Evolutionary conservation across 2,888 invertebrate genomes (phyloP).

Genomic region (Polydrusus pterygomalis): DNA sequence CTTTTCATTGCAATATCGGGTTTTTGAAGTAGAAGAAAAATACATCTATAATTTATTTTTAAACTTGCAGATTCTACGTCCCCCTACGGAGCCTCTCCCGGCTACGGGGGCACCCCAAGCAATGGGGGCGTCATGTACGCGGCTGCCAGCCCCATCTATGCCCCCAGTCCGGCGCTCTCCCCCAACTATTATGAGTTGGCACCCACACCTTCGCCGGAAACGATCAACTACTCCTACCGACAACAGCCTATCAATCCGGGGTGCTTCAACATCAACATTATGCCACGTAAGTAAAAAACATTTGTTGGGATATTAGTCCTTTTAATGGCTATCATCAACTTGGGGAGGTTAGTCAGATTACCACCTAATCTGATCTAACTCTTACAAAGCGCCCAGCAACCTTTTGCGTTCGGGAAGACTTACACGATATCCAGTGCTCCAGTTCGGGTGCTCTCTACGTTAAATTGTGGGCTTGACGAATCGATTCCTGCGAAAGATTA

Average conservation of each 20-base stretch:
- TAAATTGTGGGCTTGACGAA: too few species aligned
- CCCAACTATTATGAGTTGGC: slow-evolving; percentile 45
- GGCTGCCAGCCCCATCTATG: slow-evolving; percentile 43
- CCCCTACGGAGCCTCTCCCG: slow-evolving; percentile 55
- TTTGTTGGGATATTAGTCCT: too few species aligned
- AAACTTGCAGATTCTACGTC: slow-evolving; percentile 55
- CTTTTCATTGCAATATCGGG: too few species aligned
- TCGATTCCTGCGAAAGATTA: too few species aligned
- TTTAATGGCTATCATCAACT: too few species aligned
- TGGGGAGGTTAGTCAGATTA: too few species aligned
- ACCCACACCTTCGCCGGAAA: slow-evolving; percentile 51
- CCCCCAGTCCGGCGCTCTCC: slow-evolving; percentile 42
- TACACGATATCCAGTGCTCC: too few species aligned
- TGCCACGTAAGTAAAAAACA: slow-evolving; percentile 40
- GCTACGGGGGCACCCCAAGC: slow-evolving; percentile 44
- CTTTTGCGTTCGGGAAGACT: too few species aligned
- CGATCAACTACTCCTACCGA: slow-evolving; percentile 39
- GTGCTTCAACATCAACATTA: slow-evolving; percentile 15
- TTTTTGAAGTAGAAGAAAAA: too few species aligned
- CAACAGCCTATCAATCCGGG: slow-evolving; percentile 39
- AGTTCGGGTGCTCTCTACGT: too few species aligned
- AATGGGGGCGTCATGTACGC: slow-evolving; percentile 47
- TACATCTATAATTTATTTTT: neutral
- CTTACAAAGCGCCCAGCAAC: too few species aligned
- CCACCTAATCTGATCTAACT: too few species aligned